phyloP scores from a whole-genome alignment of 2,888 invertebrate genomes.

The Ischnura elegans region DNA sequence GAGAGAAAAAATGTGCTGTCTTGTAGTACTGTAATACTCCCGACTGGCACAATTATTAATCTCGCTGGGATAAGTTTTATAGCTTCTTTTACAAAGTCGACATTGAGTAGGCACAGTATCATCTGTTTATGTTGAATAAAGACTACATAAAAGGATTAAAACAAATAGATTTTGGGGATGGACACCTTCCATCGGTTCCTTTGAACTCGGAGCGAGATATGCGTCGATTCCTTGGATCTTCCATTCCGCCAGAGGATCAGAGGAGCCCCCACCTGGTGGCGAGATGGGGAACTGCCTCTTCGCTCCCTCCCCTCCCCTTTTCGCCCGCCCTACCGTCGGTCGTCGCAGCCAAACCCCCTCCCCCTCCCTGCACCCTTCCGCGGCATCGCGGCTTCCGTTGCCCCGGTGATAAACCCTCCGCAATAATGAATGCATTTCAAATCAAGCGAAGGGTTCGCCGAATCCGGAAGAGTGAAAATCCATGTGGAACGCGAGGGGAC shows the following conservation, averaged over 20 bases:
- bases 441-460: not conserved
- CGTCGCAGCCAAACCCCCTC: not conserved
- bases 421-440: not conserved
- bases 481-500: not conserved
- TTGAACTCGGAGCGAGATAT: not conserved
- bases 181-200: not conserved
- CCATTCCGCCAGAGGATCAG: not conserved
- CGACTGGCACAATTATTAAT: too few species aligned
- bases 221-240: not conserved
- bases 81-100: too few species aligned
- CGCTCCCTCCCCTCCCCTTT: not conserved
- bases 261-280: constrained; percentile 36
- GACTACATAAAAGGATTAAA: too few species aligned
- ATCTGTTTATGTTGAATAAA: too few species aligned
- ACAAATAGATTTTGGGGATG: not conserved
- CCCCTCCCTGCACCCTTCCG: not conserved
- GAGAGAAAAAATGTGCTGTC: too few species aligned
- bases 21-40: too few species aligned
- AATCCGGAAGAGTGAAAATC: not conserved
- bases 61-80: too few species aligned
- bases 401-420: not conserved
- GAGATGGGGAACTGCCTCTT: not conserved
- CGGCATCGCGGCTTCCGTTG: too few species aligned
- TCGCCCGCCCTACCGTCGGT: not conserved
- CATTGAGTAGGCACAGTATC: too few species aligned